Evolutionary conservation across 1,140 invertebrate genomes (phyloP).

Genomic region (Sitodiplosis mosellana): DNA sequence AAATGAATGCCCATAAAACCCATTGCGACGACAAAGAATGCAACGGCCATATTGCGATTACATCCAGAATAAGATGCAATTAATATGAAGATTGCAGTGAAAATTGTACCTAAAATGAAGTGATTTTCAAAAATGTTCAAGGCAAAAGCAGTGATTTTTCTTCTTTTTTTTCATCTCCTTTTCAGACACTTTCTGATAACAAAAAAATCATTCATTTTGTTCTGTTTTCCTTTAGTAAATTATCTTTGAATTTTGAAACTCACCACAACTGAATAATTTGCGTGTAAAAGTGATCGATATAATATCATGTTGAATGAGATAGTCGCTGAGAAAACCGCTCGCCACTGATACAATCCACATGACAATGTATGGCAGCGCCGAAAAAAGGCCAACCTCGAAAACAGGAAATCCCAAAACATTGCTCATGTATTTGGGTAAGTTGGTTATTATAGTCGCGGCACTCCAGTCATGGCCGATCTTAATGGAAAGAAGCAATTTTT

Average conservation of each 20-base stretch:
- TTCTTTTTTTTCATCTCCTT: no score
- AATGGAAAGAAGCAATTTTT: conserved; percentile 10
- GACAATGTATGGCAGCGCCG: conserved; percentile 46
- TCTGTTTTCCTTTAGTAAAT: no score
- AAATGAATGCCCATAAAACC: conserved; percentile 56
- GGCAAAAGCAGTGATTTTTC: no score
- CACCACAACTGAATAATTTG: conserved; percentile 57
- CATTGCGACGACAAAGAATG: conserved; percentile 49
- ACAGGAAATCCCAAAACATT: conserved; percentile 72
- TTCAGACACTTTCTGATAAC: no score
- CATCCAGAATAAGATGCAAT: conserved; percentile 65
- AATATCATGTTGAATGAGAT: conserved; percentile 34
- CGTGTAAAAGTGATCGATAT: conserved; percentile 40
- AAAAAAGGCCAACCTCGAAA: conserved; percentile 43
- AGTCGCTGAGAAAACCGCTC: conserved; percentile 47
- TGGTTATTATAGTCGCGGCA: conserved; percentile 83
- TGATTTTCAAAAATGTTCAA: no score
- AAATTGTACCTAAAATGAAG: no score
- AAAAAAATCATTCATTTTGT: no score
- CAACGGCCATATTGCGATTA: conserved; percentile 37
- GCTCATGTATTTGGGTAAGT: conserved; percentile 83
- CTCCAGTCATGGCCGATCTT: conserved; percentile 82
- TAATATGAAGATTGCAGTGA: conserved; percentile 58
- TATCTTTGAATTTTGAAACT: no score
- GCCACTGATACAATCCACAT: conserved; percentile 55